Evolutionary conservation across 2,888 invertebrate genomes (phyloP).

Genomic region (Oscheius sp.): DNA sequence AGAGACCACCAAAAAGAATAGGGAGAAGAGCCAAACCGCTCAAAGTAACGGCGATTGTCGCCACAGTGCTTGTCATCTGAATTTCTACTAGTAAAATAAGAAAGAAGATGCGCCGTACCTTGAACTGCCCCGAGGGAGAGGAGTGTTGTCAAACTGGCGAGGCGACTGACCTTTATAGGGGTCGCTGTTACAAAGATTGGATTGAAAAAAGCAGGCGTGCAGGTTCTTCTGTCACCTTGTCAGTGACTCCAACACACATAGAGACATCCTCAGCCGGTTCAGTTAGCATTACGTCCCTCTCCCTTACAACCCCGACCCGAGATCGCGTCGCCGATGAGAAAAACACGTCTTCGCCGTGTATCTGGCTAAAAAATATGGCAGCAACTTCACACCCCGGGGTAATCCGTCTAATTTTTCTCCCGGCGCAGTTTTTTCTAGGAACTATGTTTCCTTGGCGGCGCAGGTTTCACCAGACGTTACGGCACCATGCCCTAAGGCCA

Average conservation of each 20-base stretch:
- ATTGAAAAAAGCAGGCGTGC: conserved; percentile 14
- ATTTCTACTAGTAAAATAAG: background rate
- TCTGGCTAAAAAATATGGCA: too few relatives aligned
- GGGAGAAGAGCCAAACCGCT: conserved; percentile 35
- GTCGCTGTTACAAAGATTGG: conserved; percentile 21
- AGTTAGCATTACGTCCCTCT: background rate
- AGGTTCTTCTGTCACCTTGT: conserved; percentile 13
- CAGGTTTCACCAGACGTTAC: too few relatives aligned
- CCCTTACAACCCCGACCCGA: background rate
- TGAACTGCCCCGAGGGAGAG: background rate
- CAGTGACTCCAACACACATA: background rate
- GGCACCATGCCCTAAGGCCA: too few relatives aligned
- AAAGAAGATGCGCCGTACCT: background rate
- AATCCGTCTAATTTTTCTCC: too few relatives aligned
- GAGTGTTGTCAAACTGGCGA: conserved; percentile 4
- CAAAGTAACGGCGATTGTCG: conserved; percentile 16
- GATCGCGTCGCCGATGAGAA: too few relatives aligned
- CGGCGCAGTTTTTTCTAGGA: too few relatives aligned
- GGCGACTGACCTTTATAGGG: background rate
- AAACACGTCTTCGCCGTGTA: too few relatives aligned
- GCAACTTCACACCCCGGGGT: too few relatives aligned
- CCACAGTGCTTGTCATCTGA: conserved; percentile 34
- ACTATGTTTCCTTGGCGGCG: too few relatives aligned
- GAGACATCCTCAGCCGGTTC: conserved; percentile 5
- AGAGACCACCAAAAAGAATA: conserved; percentile 31